Evolutionary conservation across 2,888 invertebrate species (phyloP).

Genomic region (Epinotia ramella): DNA sequence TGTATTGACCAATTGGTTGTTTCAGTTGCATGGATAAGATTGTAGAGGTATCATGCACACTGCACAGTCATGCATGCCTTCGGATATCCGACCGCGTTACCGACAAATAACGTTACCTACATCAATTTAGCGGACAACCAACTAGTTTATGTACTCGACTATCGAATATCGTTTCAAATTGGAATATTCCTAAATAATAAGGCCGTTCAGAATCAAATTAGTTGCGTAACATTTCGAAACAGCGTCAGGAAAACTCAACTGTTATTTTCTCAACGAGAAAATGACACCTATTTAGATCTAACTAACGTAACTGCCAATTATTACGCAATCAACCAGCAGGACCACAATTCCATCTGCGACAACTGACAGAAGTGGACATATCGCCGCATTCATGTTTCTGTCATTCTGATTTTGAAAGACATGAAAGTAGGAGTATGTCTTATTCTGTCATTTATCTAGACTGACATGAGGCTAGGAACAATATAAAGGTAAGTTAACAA

Average conservation of each 20-base stretch:
- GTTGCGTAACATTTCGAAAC: too few species aligned
- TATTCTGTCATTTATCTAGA: not conserved
- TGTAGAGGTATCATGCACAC: not conserved
- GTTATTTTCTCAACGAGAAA: too few species aligned
- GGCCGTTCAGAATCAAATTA: not conserved
- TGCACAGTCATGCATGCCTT: not conserved
- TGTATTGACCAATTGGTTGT: not conserved
- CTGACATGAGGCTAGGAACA: not conserved
- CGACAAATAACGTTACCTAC: not conserved
- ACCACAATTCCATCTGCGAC: not conserved
- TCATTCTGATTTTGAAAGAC: not conserved
- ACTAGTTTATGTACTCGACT: not conserved
- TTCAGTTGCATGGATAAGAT: not conserved
- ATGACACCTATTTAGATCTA: too few species aligned
- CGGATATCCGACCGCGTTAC: not conserved
- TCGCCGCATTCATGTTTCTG: not conserved
- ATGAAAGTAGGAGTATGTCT: not conserved
- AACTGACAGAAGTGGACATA: not conserved
- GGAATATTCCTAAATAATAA: not conserved
- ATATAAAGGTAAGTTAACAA: constrained; percentile 18
- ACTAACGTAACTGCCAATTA: too few species aligned
- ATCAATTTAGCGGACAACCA: not conserved
- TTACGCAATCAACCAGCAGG: not conserved
- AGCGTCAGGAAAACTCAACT: too few species aligned
- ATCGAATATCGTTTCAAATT: not conserved